Evolutionary conservation across 2,888 invertebrate genomes (phyloP).

Genomic region (Drosophila anceps): DNA sequence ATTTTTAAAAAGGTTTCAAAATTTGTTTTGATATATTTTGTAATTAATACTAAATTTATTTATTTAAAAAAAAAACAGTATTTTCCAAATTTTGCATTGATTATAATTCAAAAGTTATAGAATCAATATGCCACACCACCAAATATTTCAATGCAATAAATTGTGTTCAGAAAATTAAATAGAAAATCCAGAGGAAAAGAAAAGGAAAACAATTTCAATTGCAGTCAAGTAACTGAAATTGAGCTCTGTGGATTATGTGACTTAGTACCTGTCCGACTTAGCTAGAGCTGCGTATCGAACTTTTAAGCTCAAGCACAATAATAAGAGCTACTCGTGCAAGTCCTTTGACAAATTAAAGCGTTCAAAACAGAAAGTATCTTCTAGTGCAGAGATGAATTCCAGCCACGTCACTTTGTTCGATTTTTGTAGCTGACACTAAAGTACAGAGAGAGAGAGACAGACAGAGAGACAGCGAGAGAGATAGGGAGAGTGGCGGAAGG

Average conservation of each 20-base stretch:
- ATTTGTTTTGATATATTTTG: too few relatives aligned
- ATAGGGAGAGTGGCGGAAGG: too few relatives aligned
- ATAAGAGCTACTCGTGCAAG: conserved; percentile 10
- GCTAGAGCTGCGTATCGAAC: background rate
- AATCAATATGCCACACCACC: too few relatives aligned
- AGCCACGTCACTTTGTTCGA: conserved; percentile 18
- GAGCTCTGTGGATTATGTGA: conserved; percentile 4
- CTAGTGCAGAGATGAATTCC: conserved; percentile 15
- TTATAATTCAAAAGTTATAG: too few relatives aligned
- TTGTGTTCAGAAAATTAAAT: background rate
- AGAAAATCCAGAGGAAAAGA: background rate
- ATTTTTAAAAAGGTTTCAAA: too few relatives aligned
- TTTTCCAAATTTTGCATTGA: too few relatives aligned
- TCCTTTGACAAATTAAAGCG: conserved; percentile 17
- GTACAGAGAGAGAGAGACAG: background rate
- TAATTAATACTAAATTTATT: too few relatives aligned
- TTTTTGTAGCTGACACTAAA: conserved; percentile 21
- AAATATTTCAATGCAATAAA: too few relatives aligned
- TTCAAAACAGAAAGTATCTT: conserved; percentile 2
- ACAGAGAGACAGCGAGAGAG: too few relatives aligned
- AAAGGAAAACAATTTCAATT: background rate
- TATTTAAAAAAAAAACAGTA: too few relatives aligned
- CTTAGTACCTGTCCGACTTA: background rate
- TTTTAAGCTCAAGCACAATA: conserved; percentile 5
- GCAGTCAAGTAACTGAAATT: background rate